Evolutionary conservation across 2,888 invertebrate species (phyloP), one percentile per base, ranked within the genome.

Genomic region (Cecidostiba fungosa): DNA sequence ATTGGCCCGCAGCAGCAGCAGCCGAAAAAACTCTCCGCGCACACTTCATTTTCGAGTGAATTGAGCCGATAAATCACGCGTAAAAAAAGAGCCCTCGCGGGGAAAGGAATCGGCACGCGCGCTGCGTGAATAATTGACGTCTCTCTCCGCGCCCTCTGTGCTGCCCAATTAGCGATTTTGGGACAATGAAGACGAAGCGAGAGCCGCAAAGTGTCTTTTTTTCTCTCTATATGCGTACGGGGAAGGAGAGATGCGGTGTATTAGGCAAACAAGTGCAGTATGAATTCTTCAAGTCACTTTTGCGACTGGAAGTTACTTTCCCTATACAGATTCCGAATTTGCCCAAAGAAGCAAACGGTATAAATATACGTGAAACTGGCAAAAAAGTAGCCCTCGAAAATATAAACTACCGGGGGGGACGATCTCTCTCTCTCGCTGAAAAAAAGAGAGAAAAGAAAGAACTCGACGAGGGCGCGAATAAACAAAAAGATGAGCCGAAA

Each of bases 101-200:
- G 47, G 23, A 16, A 54, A 6, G 19, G 14, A 19, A 12, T 19
- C 29, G 72, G 23, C 26, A 36, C 39, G 82, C 1, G 62, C 5
- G 14, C 54, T 26, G 23, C 32, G 54, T 66, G 29, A 76, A 82
- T 82, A 69, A 76, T 76, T 47, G 69, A 76, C 39, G 19, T 32
- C 32, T 47, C 26, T 19, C 3, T 12, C 47, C 54, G 23, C 19
- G 0, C 50, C 3, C 50, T 16, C n/a, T 1, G 19, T 4, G 54
- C 54, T 23, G 72, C 72, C 90, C 92, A 92, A 92, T 92, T 92
- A 92, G 92, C 92, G 91, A 92, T 92, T 92, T 91, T 89, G 91
- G 23, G 90, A 91, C 92, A 92, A 92, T 92, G 91, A 91, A 47
- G 8, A 5, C 6, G 16, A 14, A 8, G 19, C 1, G 1, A 2